These are phyloP conservation scores for Acrocephalus arundinaceus DNA, from an alignment of 2,113 vertebrate genomes.

Conservation along the genomic window DNA sequence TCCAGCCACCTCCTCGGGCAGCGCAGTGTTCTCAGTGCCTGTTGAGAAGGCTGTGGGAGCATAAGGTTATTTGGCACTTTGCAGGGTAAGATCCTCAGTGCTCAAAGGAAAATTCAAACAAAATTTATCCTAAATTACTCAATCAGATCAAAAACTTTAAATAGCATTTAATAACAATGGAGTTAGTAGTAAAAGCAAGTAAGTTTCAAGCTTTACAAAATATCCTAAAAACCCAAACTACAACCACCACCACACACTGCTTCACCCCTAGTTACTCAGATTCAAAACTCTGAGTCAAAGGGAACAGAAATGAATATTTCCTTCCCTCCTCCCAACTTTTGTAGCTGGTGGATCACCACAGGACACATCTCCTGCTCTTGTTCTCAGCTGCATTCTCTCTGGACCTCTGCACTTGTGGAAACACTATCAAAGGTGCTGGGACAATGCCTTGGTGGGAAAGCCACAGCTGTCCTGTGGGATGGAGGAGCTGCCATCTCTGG, in stretches of 20 bases:
- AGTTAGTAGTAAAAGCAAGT: not conserved
- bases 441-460: not conserved
- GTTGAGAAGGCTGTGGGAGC: not conserved
- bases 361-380: not conserved
- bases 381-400: not conserved
- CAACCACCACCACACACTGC: not conserved
- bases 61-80: not conserved
- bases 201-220: not conserved
- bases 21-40: not conserved
- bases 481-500: not conserved
- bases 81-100: not conserved
- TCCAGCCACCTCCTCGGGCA: not conserved
- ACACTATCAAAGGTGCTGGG: not conserved
- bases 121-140: not conserved
- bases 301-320: not conserved
- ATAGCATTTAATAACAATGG: not conserved
- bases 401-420: not conserved
- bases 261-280: not conserved
- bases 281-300: not conserved
- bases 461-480: not conserved
- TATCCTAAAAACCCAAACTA: not conserved
- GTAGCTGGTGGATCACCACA: not conserved
- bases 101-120: not conserved
- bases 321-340: not conserved
- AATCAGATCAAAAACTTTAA: not conserved